Percentiles rank a stretch among this genome's conserved stretches.
Evolutionary conservation across 2,113 vertebrate species (phyloP).

Genomic region (Scartelaos histophorus): DNA sequence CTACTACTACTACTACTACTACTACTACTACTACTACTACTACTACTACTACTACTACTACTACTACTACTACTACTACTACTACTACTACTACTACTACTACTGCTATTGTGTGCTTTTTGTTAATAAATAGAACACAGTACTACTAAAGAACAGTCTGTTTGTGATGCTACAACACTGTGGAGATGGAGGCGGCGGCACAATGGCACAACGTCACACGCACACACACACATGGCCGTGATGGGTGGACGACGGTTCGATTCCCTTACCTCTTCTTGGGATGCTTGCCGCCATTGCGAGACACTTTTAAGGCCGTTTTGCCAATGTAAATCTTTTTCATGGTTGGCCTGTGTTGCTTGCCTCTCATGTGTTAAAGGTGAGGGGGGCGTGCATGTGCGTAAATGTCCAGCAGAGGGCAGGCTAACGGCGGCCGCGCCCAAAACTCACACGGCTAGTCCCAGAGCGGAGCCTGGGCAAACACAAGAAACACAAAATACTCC

Average conservation of each 20-base stretch:
- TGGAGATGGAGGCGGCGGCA: constrained; percentile 58
- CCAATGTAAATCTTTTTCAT: constrained; percentile 85
- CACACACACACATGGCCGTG: constrained; percentile 46
- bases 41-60: too few species aligned
- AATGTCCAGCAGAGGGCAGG: constrained; percentile 48
- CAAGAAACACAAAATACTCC: constrained; percentile 65
- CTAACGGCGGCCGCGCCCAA: constrained; percentile 55
- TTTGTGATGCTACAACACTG: too few species aligned
- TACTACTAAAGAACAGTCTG: too few species aligned
- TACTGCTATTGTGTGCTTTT: too few species aligned
- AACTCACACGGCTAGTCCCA: constrained; percentile 59
- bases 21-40: too few species aligned
- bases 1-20: too few species aligned
- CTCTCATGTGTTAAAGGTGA: constrained; percentile 74
- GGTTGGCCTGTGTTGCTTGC: constrained; percentile 75
- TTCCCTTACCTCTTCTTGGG: constrained; percentile 81
- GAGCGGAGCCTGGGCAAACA: constrained; percentile 74
- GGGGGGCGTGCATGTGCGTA: constrained; percentile 53
- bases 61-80: too few species aligned
- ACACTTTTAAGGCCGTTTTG: constrained; percentile 80
- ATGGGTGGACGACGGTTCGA: constrained; percentile 32
- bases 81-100: too few species aligned
- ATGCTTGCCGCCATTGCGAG: constrained; percentile 80
- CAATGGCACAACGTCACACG: constrained; percentile 36
- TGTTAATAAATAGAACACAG: too few species aligned